Evolutionary conservation across 1,140 invertebrate genomes (phyloP).

Genomic region (Drosophila pseudoobscura): DNA sequence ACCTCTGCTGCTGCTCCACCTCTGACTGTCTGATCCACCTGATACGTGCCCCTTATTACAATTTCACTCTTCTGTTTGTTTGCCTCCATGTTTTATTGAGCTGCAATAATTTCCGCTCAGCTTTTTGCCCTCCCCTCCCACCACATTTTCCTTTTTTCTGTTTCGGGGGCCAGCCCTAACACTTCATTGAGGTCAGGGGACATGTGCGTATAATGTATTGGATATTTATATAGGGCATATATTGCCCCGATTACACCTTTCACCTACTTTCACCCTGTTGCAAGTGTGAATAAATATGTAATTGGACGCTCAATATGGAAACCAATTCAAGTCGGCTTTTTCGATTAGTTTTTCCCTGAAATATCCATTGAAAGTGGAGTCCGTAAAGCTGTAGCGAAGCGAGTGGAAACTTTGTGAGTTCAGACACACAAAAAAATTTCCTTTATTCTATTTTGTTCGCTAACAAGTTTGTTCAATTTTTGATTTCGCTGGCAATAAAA

Average conservation of each 20-base stretch:
- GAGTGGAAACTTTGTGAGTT: conserved; percentile 42
- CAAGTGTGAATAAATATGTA: conserved; percentile 20
- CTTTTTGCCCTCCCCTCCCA: not conserved
- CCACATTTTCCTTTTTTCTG: not conserved
- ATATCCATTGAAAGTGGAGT: not conserved
- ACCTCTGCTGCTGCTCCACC: not conserved
- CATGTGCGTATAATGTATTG: conserved; percentile 36
- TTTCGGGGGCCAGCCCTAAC: conserved; percentile 26
- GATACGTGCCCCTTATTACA: conserved; percentile 60
- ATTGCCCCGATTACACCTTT: conserved; percentile 1
- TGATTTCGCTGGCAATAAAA: conserved; percentile 56
- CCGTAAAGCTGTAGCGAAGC: not conserved
- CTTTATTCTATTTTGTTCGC: conserved; percentile 45
- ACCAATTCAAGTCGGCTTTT: conserved; percentile 2
- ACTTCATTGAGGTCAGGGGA: conserved; percentile 53
- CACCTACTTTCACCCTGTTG: conserved; percentile 11
- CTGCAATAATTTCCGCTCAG: conserved; percentile 61
- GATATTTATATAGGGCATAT: conserved; percentile 9
- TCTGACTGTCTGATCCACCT: conserved; percentile 22
- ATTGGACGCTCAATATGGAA: not conserved
- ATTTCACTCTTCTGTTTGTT: conserved; percentile 36
- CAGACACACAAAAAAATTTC: conserved; percentile 41
- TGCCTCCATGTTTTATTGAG: conserved; percentile 58
- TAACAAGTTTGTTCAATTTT: conserved; percentile 60
- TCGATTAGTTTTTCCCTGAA: conserved; percentile 14